Percentiles rank a stretch among this genome's conserved stretches.
phyloP scores from a whole-genome alignment of 2,113 vertebrate genomes.

The Pungitius pungitius region DNA sequence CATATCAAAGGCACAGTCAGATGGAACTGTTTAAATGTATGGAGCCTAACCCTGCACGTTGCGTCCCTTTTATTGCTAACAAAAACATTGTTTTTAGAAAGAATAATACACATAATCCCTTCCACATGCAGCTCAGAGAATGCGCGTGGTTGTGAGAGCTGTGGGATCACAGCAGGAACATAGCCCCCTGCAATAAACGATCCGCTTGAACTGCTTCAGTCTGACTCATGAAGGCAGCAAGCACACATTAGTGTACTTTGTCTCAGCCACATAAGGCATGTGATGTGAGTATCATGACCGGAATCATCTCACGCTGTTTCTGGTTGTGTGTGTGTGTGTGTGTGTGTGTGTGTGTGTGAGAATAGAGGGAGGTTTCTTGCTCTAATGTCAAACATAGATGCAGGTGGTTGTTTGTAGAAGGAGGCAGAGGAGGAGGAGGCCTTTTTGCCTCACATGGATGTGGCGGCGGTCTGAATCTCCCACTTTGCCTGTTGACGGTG shows the following conservation, averaged over 20 bases:
- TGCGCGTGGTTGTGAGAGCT: neutral
- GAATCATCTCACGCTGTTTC: constrained; percentile 26
- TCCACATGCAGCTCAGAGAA: constrained; percentile 17
- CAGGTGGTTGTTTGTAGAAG: constrained; percentile 13
- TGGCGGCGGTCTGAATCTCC: neutral
- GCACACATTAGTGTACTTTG: constrained; percentile 40
- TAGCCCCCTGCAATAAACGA: constrained; percentile 38
- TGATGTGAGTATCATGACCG: constrained; percentile 35
- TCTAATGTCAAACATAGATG: constrained; percentile 25
- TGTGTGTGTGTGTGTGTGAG: neutral
- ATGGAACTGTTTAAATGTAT: too few species aligned
- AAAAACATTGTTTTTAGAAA: neutral
- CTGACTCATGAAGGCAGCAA: constrained; percentile 57
- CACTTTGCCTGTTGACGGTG: constrained; percentile 2
- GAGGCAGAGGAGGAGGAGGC: neutral
- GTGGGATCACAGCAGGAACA: constrained; percentile 18
- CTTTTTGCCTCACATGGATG: neutral
- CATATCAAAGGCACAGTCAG: too few species aligned
- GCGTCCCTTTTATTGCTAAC: neutral
- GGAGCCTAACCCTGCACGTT: neutral
- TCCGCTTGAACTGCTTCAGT: constrained; percentile 31
- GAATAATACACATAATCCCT: neutral
- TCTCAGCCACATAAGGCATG: constrained; percentile 27
- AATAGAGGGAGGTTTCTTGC: neutral
- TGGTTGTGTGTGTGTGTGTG: constrained; percentile 19